phyloP scores from a whole-genome alignment of 2,113 vertebrate genomes.

The Colaptes auratus region DNA sequence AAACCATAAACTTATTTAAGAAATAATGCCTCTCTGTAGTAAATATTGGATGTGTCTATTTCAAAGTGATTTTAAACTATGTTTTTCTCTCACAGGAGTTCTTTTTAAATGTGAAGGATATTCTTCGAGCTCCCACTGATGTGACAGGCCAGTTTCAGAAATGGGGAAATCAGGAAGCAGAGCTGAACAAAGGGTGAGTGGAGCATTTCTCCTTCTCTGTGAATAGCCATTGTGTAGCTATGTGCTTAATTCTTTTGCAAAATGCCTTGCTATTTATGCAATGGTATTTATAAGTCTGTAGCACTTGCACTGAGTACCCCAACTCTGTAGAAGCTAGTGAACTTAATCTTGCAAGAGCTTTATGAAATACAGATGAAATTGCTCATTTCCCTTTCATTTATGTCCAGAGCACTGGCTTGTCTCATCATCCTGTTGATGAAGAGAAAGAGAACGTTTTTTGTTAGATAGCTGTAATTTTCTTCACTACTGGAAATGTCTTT shows the following conservation, averaged over 20 bases:
- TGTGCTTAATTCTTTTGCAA: neutral
- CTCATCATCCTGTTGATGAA: neutral
- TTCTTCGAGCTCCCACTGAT: constrained; percentile 85
- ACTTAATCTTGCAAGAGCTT: neutral
- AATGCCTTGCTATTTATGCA: neutral
- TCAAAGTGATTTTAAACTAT: neutral
- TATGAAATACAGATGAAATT: neutral
- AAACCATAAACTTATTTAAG: neutral
- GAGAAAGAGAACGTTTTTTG: neutral
- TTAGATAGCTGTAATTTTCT: neutral
- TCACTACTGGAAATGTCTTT: neutral
- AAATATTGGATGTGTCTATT: neutral
- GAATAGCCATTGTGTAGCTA: neutral
- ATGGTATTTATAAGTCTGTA: neutral
- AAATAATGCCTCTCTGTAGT: neutral
- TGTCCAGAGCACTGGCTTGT: neutral
- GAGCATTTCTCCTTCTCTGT: neutral
- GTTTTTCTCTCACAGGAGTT: constrained; percentile 84
- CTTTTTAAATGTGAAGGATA: constrained; percentile 95
- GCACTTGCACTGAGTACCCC: neutral
- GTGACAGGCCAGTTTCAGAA: constrained; percentile 89
- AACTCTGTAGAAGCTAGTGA: neutral
- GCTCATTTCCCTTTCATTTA: neutral
- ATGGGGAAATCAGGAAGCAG: constrained; percentile 87
- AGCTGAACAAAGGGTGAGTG: constrained; percentile 85